A percentile compares a stretch with the other conserved stretches of the same genome.
Evolutionary conservation across 2,888 invertebrate genomes (phyloP).

Genomic region (Cepaea hortensis): DNA sequence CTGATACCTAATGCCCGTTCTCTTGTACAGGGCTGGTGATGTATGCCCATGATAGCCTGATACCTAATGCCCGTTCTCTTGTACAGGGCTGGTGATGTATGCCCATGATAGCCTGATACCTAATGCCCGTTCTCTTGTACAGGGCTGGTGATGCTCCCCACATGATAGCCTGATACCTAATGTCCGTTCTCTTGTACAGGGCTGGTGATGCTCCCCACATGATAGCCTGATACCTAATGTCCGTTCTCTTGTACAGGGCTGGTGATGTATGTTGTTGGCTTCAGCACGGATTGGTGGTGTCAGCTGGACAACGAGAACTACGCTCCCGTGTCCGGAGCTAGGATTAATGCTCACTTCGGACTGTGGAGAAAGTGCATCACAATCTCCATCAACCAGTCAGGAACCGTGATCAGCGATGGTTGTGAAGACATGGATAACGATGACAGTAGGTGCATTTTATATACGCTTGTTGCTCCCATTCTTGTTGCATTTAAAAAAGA

Average conservation of each 20-base stretch:
- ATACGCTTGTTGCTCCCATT: too few species aligned
- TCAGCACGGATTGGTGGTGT: slow-evolving; percentile 35
- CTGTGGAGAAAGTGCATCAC: slow-evolving; percentile 36
- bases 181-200: slow-evolving; percentile 9
- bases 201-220: not conserved
- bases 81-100: slow-evolving; percentile 16
- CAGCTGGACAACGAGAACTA: slow-evolving; percentile 9
- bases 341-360: slow-evolving; percentile 23
- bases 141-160: too few species aligned
- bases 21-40: slow-evolving; percentile 8
- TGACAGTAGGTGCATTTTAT: slow-evolving; percentile 1
- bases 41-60: not conserved
- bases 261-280: slow-evolving; percentile 26
- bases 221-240: not conserved
- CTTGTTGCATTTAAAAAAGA: not conserved
- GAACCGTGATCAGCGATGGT: not conserved
- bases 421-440: slow-evolving; percentile 37
- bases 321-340: not conserved
- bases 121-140: too few species aligned
- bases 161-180: too few species aligned
- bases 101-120: too few species aligned
- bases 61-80: not conserved
- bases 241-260: not conserved
- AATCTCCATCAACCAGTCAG: not conserved
- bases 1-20: not conserved